phyloP scores from a whole-genome alignment of 2,113 vertebrate genomes.

The Raja brachyura region DNA sequence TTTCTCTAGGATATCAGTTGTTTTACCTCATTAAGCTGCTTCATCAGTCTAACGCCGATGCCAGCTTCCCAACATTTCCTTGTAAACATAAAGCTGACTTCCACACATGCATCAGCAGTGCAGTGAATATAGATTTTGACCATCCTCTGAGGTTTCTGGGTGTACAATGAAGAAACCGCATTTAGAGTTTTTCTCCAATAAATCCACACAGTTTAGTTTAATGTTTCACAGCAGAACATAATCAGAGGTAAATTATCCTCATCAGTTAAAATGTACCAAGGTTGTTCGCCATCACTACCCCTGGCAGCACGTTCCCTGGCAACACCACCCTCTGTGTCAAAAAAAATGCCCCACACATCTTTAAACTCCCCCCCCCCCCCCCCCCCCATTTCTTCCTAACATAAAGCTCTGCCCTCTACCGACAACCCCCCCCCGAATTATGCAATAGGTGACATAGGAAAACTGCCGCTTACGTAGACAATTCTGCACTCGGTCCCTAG shows the following conservation, averaged over 20 bases:
- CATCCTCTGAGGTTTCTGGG: neutral
- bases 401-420: too few relatives aligned
- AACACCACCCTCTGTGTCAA: too few relatives aligned
- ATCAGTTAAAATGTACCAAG: neutral
- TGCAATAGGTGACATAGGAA: too few relatives aligned
- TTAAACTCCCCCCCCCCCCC: too few relatives aligned
- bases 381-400: too few relatives aligned
- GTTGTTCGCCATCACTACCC: too few relatives aligned
- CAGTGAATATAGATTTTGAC: neutral
- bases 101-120: neutral
- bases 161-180: neutral
- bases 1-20: neutral
- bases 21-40: neutral
- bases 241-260: neutral
- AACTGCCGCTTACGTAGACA: too few relatives aligned
- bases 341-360: neutral
- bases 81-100: conserved; percentile 17
- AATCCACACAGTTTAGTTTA: neutral
- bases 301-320: too few relatives aligned
- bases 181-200: neutral
- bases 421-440: too few relatives aligned
- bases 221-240: neutral
- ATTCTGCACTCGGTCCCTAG: too few relatives aligned
- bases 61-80: neutral
- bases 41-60: neutral